These are phyloP conservation scores for Electrophaes corylata DNA, from an alignment of 2,888 invertebrate species.

Conservation along the genomic window DNA sequence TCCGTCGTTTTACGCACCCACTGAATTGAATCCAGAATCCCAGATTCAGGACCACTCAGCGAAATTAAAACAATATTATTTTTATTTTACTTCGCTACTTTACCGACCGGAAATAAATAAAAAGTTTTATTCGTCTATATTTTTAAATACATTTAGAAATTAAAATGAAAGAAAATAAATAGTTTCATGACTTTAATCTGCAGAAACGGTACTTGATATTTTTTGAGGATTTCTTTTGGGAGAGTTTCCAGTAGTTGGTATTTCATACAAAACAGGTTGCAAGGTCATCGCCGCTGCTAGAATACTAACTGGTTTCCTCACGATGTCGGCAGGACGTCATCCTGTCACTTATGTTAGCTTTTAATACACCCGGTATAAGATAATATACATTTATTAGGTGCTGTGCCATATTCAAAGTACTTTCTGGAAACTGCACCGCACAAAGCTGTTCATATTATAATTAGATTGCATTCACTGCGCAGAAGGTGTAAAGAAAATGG, in stretches of 20 bases:
- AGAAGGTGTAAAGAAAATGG: slow-evolving; percentile 56
- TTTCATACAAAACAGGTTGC: too few relatives aligned
- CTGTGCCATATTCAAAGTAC: slow-evolving; percentile 6
- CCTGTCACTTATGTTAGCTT: too few relatives aligned
- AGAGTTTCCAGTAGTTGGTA: too few relatives aligned
- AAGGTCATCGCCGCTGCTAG: too few relatives aligned
- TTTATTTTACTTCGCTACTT: slow-evolving; percentile 21
- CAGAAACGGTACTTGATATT: too few relatives aligned
- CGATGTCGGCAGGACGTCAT: too few relatives aligned
- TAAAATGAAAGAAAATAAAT: too few relatives aligned
- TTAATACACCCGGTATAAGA: too few relatives aligned
- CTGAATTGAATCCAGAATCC: slow-evolving; percentile 37
- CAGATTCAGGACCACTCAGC: slow-evolving; percentile 39
- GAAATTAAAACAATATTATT: slow-evolving; percentile 42
- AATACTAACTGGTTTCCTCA: too few relatives aligned
- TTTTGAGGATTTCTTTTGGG: too few relatives aligned
- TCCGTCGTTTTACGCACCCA: slow-evolving; percentile 32
- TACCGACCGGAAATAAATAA: background rate
- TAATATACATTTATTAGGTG: too few relatives aligned
- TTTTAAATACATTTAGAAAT: background rate
- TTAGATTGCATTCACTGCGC: slow-evolving; percentile 53
- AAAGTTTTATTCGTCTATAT: background rate
- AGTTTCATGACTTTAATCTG: too few relatives aligned
- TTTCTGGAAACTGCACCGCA: slow-evolving; percentile 39
- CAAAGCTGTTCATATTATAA: slow-evolving; percentile 50